Evolutionary conservation across 2,888 invertebrate genomes (phyloP).

Genomic region (Nysson spinosus): DNA sequence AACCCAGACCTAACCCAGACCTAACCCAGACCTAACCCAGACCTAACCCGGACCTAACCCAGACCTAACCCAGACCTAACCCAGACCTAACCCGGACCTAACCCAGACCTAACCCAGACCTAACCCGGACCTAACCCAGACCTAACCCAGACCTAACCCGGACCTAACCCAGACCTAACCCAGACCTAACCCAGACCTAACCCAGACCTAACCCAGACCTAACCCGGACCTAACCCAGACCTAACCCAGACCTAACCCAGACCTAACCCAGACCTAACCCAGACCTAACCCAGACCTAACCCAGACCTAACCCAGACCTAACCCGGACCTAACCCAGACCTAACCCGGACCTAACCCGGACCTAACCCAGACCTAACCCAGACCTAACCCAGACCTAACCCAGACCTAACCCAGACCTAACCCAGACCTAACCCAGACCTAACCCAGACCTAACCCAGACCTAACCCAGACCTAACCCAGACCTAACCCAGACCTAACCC

Average conservation of each 20-base stretch:
- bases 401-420: conserved; percentile 2
- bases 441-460: conserved; percentile 2
- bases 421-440: conserved; percentile 2
- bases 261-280: neutral
- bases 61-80: conserved; percentile 1
- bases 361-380: neutral
- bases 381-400: neutral
- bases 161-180: neutral
- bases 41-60: neutral
- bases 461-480: conserved; percentile 2
- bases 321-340: neutral
- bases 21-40: conserved; percentile 2
- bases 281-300: neutral
- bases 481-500: conserved; percentile 2
- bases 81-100: neutral
- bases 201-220: neutral
- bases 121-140: neutral
- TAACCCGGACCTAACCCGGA: neutral
- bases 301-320: neutral
- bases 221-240: neutral
- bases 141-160: neutral
- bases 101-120: conserved; percentile 2
- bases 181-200: neutral
- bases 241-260: neutral
- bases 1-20: conserved; percentile 2